Conservation (phyloP, 2,113 vertebrate species). For the Mus pahari region DNA sequence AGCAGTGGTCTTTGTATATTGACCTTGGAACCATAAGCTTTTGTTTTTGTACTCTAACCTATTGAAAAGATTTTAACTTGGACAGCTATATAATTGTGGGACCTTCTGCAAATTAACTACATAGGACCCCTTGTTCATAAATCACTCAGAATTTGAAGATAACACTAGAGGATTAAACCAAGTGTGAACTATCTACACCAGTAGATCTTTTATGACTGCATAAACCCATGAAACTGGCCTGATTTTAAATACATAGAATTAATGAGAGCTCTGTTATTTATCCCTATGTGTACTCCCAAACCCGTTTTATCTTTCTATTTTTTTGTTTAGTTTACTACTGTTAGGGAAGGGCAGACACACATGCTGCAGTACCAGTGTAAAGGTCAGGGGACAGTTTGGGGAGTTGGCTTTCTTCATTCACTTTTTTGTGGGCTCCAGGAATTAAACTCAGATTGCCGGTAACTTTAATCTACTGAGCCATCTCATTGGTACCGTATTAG, state of each 20-base stretch:
- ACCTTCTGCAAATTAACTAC: not conserved
- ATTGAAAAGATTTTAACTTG: not conserved
- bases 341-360: not conserved
- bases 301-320: slow-evolving; percentile 28
- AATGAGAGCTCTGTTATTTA: not conserved
- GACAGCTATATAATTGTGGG: slow-evolving; percentile 1
- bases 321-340: not conserved
- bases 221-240: not conserved
- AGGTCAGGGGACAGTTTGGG: not conserved
- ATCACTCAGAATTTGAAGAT: slow-evolving; percentile 49
- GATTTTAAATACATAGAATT: slow-evolving; percentile 44
- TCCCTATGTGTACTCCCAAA: not conserved
- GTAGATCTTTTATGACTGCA: not conserved
- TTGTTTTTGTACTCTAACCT: slow-evolving; percentile 9
- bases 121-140: slow-evolving; percentile 10
- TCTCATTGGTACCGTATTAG: not conserved
- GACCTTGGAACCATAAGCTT: not conserved
- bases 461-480: not conserved
- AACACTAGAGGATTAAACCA: not conserved
- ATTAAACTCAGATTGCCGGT: not conserved
- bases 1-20: not conserved
- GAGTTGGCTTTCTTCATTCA: not conserved
- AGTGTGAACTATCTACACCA: not conserved
- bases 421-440: not conserved
- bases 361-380: not conserved